These are phyloP conservation scores for Mesaphorura yosii DNA, from an alignment of 1,140 invertebrate genomes.

Conservation along the genomic window DNA sequence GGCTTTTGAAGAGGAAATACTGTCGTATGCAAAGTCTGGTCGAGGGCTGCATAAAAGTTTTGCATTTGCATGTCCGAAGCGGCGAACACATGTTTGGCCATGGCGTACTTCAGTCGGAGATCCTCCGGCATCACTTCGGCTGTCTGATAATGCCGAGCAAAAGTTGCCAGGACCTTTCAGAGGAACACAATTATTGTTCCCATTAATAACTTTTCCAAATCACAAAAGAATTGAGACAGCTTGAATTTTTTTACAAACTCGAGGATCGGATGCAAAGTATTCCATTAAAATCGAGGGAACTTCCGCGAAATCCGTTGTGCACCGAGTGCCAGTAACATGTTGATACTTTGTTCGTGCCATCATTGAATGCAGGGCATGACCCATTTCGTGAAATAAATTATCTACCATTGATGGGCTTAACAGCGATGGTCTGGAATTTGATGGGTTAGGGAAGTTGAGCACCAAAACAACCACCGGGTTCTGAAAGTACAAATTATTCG, in stretches of 20 bases:
- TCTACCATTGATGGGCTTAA: conserved; percentile 75
- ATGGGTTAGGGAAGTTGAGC: conserved; percentile 67
- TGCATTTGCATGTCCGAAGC: conserved; percentile 87
- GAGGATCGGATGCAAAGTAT: conserved; percentile 83
- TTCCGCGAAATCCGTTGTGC: conserved; percentile 95
- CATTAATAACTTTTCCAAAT: background rate
- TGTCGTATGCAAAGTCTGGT: conserved; percentile 74
- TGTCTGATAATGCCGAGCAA: conserved; percentile 85
- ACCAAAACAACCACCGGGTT: conserved; percentile 88
- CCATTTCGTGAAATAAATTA: conserved; percentile 98
- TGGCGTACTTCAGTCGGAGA: conserved; percentile 63
- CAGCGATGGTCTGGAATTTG: conserved; percentile 51
- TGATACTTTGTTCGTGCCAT: conserved; percentile 87
- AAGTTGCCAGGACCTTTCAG: conserved; percentile 66
- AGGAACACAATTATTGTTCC: too few relatives aligned
- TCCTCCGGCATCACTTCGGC: conserved; percentile 66
- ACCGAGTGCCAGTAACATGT: conserved; percentile 93
- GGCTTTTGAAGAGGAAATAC: conserved; percentile 39
- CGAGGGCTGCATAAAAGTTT: conserved; percentile 74
- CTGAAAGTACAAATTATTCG: conserved; percentile 38
- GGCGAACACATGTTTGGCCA: conserved; percentile 70
- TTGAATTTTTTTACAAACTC: conserved; percentile 43
- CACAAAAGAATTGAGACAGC: background rate
- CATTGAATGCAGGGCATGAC: conserved; percentile 99
- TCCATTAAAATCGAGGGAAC: conserved; percentile 97